Evolutionary conservation across 2,797 vertebrate genomes (phyloP).

Genomic region (Hylomyscus alleni): DNA sequence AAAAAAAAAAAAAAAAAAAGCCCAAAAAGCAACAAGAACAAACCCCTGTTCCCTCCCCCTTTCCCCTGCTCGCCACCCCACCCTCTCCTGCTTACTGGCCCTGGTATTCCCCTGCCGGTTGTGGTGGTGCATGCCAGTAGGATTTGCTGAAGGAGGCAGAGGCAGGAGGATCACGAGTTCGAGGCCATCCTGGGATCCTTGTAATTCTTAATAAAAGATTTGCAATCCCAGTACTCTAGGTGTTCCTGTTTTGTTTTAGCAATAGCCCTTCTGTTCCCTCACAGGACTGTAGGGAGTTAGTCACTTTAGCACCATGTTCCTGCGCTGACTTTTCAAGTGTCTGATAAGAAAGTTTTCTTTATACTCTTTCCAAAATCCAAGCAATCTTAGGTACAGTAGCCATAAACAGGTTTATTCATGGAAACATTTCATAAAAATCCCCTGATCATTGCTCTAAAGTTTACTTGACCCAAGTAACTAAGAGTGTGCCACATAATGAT

Average conservation of each 20-base stretch:
- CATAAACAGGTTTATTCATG: constrained; percentile 31
- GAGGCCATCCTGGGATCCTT: background rate
- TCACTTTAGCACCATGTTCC: background rate
- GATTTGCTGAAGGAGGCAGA: too few species aligned
- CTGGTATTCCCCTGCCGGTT: too few species aligned
- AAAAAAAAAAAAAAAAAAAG: too few species aligned
- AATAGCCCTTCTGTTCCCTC: background rate
- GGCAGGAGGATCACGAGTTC: too few species aligned
- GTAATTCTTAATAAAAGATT: constrained; percentile 29
- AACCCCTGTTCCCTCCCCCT: too few species aligned
- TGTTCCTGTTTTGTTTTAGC: constrained; percentile 35
- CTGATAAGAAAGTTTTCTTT: background rate
- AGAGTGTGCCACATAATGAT: background rate
- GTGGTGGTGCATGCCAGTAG: too few species aligned
- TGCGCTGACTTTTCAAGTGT: background rate
- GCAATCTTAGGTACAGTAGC: background rate
- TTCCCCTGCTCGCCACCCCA: too few species aligned
- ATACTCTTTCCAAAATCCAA: constrained; percentile 29
- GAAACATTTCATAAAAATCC: background rate
- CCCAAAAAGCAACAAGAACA: too few species aligned
- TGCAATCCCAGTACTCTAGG: background rate
- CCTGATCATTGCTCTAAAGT: constrained; percentile 16
- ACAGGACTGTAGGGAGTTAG: background rate
- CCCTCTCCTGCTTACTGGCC: too few species aligned
- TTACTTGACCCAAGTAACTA: background rate